Base-by-base conservation (phyloP, 2,888 invertebrate genomes). In the Pollenia labialis region DNA sequence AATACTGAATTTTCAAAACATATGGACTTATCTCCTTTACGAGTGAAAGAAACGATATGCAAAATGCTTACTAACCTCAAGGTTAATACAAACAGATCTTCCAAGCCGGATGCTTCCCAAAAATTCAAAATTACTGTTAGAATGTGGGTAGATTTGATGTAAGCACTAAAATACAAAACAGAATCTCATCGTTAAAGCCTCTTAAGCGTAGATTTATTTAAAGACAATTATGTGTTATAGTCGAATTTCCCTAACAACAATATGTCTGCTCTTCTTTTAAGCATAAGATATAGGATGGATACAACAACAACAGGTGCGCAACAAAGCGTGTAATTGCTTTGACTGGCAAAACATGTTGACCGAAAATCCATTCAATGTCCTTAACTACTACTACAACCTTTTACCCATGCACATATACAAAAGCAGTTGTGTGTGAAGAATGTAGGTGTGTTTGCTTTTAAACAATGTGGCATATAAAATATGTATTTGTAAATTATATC, bases 311-410 rank as follows among this genome's bases (percentile, higher is more conserved):
- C 71, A 79, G 85, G 79, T 86, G 86, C 60, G 87, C 85, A 88
- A 79, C 81, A 85, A 72, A 86, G 88, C 88, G 81, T 87, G 77
- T 88, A 88, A 88, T 88, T 88, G 88, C 88, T 88, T 88, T 87
- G 85, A 85, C 77, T 77, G 85, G 60, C 68, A 85, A 79, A 81
- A 85, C 68, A 81, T 85, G 85, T 81, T 81, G 85, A 79, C 77
- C 85, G 85, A 81, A 85, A 69, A 85, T 85, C 81, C 77, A 79
- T 66, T 66, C 81, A 72, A 72, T 68, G 72, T 85, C 81, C 85
- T 76, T 32, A 81, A 71, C 32, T 32, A 32, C 32, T 32, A 14
- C 50, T 32, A 71, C 44, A 76, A 52, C 16, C 64, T 68, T 16
- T n/a, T 66, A 32, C 23, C 54, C 52, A 52, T 14, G 11, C 56